Evolutionary conservation across 1,140 invertebrate species (phyloP).

Genomic region (Brachionus asplanchnoidis): DNA sequence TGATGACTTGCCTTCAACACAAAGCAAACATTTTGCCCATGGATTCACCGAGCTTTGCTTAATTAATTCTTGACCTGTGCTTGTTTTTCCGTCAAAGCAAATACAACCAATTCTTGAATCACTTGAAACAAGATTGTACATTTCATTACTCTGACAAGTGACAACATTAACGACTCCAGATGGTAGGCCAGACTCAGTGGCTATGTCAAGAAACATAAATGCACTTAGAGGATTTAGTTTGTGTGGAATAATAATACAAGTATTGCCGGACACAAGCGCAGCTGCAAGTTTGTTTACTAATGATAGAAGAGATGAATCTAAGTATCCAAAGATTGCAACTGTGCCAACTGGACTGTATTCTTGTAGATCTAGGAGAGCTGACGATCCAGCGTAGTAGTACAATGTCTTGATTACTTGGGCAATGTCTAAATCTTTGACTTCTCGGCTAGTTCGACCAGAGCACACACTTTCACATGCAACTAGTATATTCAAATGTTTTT

Average conservation of each 20-base stretch:
- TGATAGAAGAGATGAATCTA: slow-evolving; percentile 56
- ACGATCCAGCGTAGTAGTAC: slow-evolving; percentile 28
- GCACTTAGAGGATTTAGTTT: slow-evolving; percentile 52
- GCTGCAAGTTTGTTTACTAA: slow-evolving; percentile 52
- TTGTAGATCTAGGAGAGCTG: neutral
- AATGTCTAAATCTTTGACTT: slow-evolving; percentile 39
- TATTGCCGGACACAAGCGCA: slow-evolving; percentile 56
- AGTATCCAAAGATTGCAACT: slow-evolving; percentile 53
- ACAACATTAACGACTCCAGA: slow-evolving; percentile 57
- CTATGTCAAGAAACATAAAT: slow-evolving; percentile 52
- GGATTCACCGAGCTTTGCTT: neutral
- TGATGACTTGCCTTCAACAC: slow-evolving; percentile 58
- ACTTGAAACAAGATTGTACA: neutral
- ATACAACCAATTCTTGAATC: slow-evolving; percentile 18
- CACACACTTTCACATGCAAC: slow-evolving; percentile 8
- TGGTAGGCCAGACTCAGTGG: slow-evolving; percentile 55
- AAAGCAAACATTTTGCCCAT: slow-evolving; percentile 43
- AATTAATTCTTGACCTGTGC: neutral
- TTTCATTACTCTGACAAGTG: slow-evolving; percentile 45
- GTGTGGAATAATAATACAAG: slow-evolving; percentile 55
- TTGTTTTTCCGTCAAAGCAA: neutral
- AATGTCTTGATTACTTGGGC: slow-evolving; percentile 16
- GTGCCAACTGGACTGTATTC: slow-evolving; percentile 50
- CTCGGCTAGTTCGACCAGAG: slow-evolving; percentile 4
- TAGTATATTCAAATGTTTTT: neutral